These are phyloP conservation scores for Eupithecia exiguata DNA, from an alignment of 2,888 invertebrate species.

Conservation along the genomic window DNA sequence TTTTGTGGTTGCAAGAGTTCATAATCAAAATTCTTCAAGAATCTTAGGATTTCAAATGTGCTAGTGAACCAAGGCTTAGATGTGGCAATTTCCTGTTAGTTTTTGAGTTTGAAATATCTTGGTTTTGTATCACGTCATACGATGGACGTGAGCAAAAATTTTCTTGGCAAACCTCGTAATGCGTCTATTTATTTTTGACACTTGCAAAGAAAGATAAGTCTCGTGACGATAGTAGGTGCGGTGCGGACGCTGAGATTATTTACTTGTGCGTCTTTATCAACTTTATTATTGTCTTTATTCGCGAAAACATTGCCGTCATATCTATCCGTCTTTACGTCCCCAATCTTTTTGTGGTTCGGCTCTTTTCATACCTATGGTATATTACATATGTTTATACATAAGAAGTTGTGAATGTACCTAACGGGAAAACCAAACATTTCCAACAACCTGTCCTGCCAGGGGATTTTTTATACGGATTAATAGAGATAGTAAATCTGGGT, in stretches of 20 bases:
- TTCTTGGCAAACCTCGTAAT: constrained; percentile 64
- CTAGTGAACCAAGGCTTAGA: background rate
- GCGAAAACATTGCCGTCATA: background rate
- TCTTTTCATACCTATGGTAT: background rate
- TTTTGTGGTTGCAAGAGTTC: background rate
- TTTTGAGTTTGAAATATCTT: background rate
- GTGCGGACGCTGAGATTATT: constrained; percentile 9
- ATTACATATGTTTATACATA: background rate
- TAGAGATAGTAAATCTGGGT: constrained; percentile 39
- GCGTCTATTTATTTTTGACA: constrained; percentile 71
- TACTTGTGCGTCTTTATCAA: constrained; percentile 9
- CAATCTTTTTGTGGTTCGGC: background rate
- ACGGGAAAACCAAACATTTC: background rate
- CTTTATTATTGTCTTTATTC: constrained; percentile 6
- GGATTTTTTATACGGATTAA: constrained; percentile 8
- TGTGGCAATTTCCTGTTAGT: background rate
- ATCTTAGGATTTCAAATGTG: no score
- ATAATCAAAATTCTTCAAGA: background rate
- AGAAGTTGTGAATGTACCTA: background rate
- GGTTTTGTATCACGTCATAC: constrained; percentile 51
- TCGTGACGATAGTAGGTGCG: constrained; percentile 46
- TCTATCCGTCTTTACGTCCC: background rate
- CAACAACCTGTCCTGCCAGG: background rate
- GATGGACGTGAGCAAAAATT: constrained; percentile 58
- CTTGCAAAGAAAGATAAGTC: constrained; percentile 53